Base-by-base conservation (phyloP, 23 tunicate genomes). In the Styela plicata region DNA sequence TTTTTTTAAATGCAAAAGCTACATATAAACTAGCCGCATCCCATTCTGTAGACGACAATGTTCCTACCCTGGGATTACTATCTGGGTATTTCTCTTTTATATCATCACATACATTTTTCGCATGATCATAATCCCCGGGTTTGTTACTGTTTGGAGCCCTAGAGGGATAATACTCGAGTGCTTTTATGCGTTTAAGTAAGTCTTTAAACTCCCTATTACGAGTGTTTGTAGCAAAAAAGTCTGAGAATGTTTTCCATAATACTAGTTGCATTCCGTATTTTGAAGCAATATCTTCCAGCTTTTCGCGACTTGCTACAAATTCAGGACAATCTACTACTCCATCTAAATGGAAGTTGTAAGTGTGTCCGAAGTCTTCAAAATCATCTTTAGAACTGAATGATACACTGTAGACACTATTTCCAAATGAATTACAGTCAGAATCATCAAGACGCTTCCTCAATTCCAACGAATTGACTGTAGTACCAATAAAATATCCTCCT, bases 261-360 rank as follows among this genome's bases (percentile, higher is more conserved):
- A 93, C 87, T 28, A 93, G 78, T 36, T 69, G 68, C 98, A 93
- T 93, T 17, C 91, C 91, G 36, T 76, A 74, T 85, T 88, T 83
- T n/a, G 32, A 20, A 1, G 63, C 85, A 26, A 52, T 84, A 83
- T 67, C 67, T 17, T 80, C 87, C 28, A 93, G 81, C n/a, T 76
- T 71, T 29, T 88, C 74, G 36, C 84, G 85, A 33, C 82, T 76
- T 0, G 85, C 78, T 21, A 93, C 90, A 67, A 84, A 93, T 74
- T 93, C 98, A 3, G 91, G 98, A 36, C 98, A 93, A 73, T 93
- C 91, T 20, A 93, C 98, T 61, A 93, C 98, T 24, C 80, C 98
- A 35, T 88, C 86, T 0, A 93, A 71, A 62, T 88, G 70, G 78
- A 93, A 93, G 52, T 78, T 82, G 67, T 93, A 93, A 76, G 81